Evolutionary conservation across 2,113 vertebrate genomes (phyloP), one percentile per base, ranked within the genome.

Genomic region (Vidua chalybeata): DNA sequence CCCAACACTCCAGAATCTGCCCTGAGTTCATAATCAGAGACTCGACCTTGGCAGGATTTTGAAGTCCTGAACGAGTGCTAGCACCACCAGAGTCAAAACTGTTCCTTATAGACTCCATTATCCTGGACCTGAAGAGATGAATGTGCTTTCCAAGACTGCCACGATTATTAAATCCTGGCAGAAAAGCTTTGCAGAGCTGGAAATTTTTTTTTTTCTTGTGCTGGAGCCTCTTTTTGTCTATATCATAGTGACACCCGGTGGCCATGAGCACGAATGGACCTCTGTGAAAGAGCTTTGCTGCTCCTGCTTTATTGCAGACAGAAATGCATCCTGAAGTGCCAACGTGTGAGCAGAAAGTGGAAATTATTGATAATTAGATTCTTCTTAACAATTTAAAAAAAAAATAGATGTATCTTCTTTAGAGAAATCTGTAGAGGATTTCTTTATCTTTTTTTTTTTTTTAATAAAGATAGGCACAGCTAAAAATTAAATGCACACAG

Each of bases 181-280:
- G 75, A 30, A 84, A 67, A 84, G n/a, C 67, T 83, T 71, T 45
- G 46, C 64, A 78, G 61, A 59, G 48, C 45, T 35, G 30, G 20
- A 54, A 35, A 35, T 35, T 66, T 30, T 15, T 8, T 56, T 59
- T 27, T 27, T 52, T 6, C n/a, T 27, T 14, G 45, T 0, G 2
- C 35, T 23, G 28, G 33, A 43, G 56, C 20, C 14, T 48, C 27
- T 82, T 71, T 87, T 94, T 87, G 11, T 54, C 76, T 92, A 63
- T 96, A 35, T 86, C 62, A 95, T 33, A 95, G 93, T 97, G 97
- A 96, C 97, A 97, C 93, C 98, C 97, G 90, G 95, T 97, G 98
- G 97, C 58, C 92, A 30, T 0, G n/a, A 20, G 52, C 20, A 15
- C 11, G 93, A 86, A 96, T 10, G 61, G 76, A 74, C 20, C 52